Conservation (phyloP, 2,113 vertebrate species). For the Muntiacus reevesi region DNA sequence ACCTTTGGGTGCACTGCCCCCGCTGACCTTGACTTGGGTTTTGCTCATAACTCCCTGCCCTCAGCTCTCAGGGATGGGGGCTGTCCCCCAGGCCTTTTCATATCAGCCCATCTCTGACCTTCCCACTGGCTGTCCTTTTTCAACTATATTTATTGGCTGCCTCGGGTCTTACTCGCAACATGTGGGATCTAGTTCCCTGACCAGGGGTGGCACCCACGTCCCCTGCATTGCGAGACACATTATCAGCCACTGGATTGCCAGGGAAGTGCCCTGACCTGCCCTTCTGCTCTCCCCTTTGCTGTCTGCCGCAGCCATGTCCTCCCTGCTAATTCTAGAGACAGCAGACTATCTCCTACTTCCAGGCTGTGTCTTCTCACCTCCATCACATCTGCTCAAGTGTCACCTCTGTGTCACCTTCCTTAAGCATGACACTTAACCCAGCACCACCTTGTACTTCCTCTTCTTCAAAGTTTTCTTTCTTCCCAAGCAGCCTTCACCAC, state of each 20-base stretch:
- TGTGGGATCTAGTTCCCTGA: background rate
- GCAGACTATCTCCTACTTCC: background rate
- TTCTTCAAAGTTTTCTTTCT: background rate
- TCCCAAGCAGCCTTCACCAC: background rate
- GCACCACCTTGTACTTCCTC: background rate
- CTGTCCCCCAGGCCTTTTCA: background rate
- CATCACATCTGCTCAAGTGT: background rate
- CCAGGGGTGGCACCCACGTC: background rate
- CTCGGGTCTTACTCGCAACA: background rate
- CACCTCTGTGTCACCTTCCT: background rate
- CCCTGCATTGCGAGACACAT: background rate
- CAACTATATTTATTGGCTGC: background rate
- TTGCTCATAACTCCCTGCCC: background rate
- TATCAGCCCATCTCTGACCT: rapidly evolving
- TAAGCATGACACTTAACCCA: rapidly evolving
- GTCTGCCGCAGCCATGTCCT: background rate
- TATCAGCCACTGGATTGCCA: background rate
- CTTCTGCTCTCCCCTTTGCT: background rate
- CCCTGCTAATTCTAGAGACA: background rate
- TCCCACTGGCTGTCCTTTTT: background rate
- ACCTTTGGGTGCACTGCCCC: background rate
- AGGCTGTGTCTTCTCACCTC: background rate
- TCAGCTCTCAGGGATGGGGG: background rate
- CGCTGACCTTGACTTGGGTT: background rate
- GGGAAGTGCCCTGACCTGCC: background rate